Base-by-base conservation (phyloP, 2,888 invertebrate genomes). In the Nematopogon swammerdamellus region DNA sequence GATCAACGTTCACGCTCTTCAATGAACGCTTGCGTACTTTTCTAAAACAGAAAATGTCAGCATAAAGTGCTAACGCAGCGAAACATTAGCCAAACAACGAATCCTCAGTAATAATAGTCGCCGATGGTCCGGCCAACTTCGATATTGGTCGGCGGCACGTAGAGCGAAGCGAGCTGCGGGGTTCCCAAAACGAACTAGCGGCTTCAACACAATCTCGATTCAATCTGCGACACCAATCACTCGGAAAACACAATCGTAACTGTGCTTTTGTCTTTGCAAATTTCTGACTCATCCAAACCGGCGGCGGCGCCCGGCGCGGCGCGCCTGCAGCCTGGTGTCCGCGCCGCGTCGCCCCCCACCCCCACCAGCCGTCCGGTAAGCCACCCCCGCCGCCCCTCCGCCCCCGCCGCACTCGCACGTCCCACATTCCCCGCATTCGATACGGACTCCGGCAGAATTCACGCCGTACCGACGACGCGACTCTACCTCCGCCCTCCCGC, bases 251-350 rank as follows among this genome's bases (percentile, higher is more conserved):
- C 36, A 36, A 36, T 36, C 36, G 36, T 36, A 36, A 36, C 36
- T 36, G 36, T 36, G 36, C 36, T 36, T 36, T 36, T 36, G 36
- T 54, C 54, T 64, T 70, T 69, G 65, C 63, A 62, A 67, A 70
- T 69, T 69, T 72, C 75, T 77, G 76, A 77, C 77, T 75, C 75
- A 75, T 76, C 73, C 74, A 73, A 71, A 65, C 67, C 68, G 67
- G 64, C 63, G 18, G 11, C 19, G 19, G 11, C 18, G 19, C 18
- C 44, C 18, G 18, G n/a, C n/a, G n/a, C n/a, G n/a, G 44, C 19
- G 17, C 17, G 63, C 64, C 65, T 58, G 65, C 70, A 70, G 72
- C 68, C 62, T 71, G 70, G 73, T 70, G 70, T 59, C 60, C 64
- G 61, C 68, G 70, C 44, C 71, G 68, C 58, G 66, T 60, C 57